Evolutionary conservation across 2,797 vertebrate genomes (phyloP).

Genomic region (Xenops minutus): DNA sequence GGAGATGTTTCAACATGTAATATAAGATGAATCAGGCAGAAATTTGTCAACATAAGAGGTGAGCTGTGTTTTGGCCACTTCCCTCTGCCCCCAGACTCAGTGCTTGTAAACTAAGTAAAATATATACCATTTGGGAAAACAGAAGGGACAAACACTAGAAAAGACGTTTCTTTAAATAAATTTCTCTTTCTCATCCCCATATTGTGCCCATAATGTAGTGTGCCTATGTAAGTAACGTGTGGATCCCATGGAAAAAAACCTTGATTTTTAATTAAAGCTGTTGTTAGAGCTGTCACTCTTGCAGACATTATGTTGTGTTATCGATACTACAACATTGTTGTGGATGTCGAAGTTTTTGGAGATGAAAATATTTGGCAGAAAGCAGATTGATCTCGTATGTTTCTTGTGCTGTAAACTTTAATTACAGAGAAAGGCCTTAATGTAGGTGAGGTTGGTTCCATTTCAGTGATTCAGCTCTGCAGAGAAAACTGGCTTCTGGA

Average conservation of each 20-base stretch:
- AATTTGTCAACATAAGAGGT: neutral
- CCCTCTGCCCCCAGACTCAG: accelerated
- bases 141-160: neutral
- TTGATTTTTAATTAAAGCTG: neutral
- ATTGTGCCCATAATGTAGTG: neutral
- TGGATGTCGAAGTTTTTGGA: neutral
- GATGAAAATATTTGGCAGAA: neutral
- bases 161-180: neutral
- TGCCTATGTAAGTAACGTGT: neutral
- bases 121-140: neutral
- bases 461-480: neutral
- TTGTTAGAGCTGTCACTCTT: neutral
- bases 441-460: neutral
- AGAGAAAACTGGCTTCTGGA: neutral
- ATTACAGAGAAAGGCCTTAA: neutral
- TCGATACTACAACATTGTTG: neutral
- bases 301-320: neutral
- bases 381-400: neutral
- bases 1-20: neutral
- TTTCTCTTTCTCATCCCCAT: neutral
- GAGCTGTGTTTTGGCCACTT: neutral
- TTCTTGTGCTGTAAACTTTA: neutral
- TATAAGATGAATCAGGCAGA: neutral
- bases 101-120: neutral
- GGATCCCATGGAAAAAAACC: neutral